These are phyloP conservation scores for Gulo gulo DNA, from an alignment of 2,113 vertebrate genomes.

Conservation along the genomic window DNA sequence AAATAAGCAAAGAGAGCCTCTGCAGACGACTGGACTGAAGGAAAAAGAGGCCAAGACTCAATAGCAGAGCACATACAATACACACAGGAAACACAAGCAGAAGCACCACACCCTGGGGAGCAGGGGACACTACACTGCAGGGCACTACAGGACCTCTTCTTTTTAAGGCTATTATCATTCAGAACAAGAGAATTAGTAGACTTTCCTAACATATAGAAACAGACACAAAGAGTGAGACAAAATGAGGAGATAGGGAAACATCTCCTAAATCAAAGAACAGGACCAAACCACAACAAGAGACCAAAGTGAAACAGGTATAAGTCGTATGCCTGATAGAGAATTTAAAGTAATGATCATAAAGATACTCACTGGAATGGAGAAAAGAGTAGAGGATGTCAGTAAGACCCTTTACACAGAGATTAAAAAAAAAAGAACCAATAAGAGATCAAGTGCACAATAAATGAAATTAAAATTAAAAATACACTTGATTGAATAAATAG, in stretches of 20 bases:
- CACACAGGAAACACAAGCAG: background rate
- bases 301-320: background rate
- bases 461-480: background rate
- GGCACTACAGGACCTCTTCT: background rate
- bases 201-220: background rate
- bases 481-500: background rate
- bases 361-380: background rate
- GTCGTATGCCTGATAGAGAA: background rate
- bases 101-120: background rate
- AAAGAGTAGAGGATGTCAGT: background rate
- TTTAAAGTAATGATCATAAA: background rate
- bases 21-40: background rate
- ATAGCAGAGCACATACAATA: background rate
- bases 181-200: background rate
- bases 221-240: background rate
- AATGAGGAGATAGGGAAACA: background rate
- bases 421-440: background rate
- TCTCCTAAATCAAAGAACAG: background rate
- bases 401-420: background rate
- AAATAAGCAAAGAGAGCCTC: background rate
- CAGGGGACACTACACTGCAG: background rate
- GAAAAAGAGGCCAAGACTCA: background rate
- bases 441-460: background rate
- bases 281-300: background rate
- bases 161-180: background rate